A percentile compares a stretch with the other conserved stretches of the same genome.
phyloP scores from a whole-genome alignment of 2,888 invertebrate species.

The Chloromyia formosa region DNA sequence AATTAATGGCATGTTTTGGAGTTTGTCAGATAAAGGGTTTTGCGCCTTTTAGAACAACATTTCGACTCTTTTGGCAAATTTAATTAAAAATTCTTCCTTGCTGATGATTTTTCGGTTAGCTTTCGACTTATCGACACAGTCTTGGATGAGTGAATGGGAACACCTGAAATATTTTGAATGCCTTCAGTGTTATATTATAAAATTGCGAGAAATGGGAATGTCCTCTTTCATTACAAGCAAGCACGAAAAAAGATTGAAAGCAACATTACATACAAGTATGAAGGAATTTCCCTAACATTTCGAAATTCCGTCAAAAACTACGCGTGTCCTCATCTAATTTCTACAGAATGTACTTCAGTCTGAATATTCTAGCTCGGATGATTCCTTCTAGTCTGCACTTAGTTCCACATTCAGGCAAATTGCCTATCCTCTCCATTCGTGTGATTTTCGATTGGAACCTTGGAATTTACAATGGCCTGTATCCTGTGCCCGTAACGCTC shows the following conservation, averaged over 20 bases:
- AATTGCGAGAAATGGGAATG: too few species aligned
- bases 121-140: conserved; percentile 37
- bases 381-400: neutral
- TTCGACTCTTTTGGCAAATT: conserved; percentile 49
- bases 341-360: neutral
- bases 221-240: too few species aligned
- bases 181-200: too few species aligned
- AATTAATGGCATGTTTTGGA: conserved; percentile 47
- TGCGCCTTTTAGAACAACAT: conserved; percentile 48
- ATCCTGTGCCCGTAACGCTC: neutral
- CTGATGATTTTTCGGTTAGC: conserved; percentile 44
- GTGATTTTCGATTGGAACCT: conserved; percentile 5
- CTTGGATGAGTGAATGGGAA: too few species aligned
- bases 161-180: too few species aligned
- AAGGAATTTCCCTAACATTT: too few species aligned
- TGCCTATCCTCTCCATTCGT: conserved; percentile 3
- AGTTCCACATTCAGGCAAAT: conserved; percentile 4
- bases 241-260: too few species aligned
- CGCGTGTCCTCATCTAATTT: conserved; percentile 4
- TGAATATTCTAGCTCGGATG: neutral
- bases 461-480: conserved; percentile 16
- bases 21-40: conserved; percentile 50
- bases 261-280: too few species aligned
- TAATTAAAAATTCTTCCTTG: conserved; percentile 51
- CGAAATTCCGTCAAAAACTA: neutral